These are phyloP conservation scores for Alcedo atthis DNA, from an alignment of 2,797 vertebrate species.

Conservation along the genomic window DNA sequence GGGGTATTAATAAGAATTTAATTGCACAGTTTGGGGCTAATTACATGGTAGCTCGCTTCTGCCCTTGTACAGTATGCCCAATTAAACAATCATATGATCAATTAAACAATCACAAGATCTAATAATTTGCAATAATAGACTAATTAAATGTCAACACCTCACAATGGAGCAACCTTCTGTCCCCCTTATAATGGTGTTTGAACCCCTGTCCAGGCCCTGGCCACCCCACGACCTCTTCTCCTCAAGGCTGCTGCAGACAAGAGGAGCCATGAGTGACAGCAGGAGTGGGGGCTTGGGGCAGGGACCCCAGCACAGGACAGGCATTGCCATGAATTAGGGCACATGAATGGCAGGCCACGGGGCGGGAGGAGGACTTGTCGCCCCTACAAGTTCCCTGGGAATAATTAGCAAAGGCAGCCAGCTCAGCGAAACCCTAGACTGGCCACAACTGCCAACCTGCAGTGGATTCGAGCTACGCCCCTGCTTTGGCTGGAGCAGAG, in stretches of 20 bases:
- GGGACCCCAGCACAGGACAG: not conserved
- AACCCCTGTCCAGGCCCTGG: not conserved
- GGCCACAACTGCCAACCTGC: constrained; percentile 35
- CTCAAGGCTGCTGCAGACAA: not conserved
- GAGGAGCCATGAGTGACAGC: fast-evolving
- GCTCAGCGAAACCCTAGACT: constrained; percentile 58
- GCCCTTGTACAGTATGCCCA: constrained; percentile 46
- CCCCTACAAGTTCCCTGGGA: constrained; percentile 43
- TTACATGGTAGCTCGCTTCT: constrained; percentile 60
- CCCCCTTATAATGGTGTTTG: not conserved
- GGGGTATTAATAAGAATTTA: constrained; percentile 77
- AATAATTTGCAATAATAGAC: constrained; percentile 68
- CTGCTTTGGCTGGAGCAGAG: constrained; percentile 46
- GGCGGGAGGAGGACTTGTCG: not conserved
- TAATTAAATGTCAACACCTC: constrained; percentile 48
- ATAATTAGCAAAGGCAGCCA: constrained; percentile 48
- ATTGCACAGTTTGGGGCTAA: constrained; percentile 75
- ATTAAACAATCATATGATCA: constrained; percentile 72
- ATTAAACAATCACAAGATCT: constrained; percentile 74
- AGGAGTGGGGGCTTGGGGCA: not conserved
- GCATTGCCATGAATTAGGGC: not conserved
- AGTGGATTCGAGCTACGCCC: constrained; percentile 29
- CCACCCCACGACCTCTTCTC: not conserved
- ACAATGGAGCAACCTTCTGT: constrained; percentile 14
- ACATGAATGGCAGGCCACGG: not conserved